These are phyloP conservation scores for Furcula furcula DNA, from an alignment of 2,888 invertebrate genomes.

Conservation along the genomic window DNA sequence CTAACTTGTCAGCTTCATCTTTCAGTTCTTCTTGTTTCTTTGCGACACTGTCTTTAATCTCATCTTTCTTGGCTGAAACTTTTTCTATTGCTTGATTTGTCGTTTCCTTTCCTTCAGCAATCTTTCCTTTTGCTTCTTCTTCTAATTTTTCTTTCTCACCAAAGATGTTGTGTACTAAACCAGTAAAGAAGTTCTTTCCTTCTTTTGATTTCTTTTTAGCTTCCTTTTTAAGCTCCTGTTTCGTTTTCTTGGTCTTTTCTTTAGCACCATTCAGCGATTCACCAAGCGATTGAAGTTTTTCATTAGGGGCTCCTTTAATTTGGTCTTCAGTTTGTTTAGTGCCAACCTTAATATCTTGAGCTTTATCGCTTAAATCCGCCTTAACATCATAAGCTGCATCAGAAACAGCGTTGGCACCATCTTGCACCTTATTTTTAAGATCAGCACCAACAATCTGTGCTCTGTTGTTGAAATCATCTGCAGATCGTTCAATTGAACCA, in stretches of 20 bases:
- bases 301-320: slow-evolving; percentile 45
- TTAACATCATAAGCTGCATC: slow-evolving; percentile 45
- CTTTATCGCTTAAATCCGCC: slow-evolving; percentile 47
- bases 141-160: slow-evolving; percentile 74
- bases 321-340: slow-evolving; percentile 48
- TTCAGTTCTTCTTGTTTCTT: slow-evolving; percentile 52
- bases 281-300: slow-evolving; percentile 51
- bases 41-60: slow-evolving; percentile 44
- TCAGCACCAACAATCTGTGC: slow-evolving; percentile 45
- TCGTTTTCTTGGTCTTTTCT: slow-evolving; percentile 52
- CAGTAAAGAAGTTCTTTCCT: slow-evolving; percentile 70
- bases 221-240: slow-evolving; percentile 53
- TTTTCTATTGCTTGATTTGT: slow-evolving; percentile 57
- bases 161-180: slow-evolving; percentile 69
- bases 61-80: slow-evolving; percentile 55
- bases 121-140: slow-evolving; percentile 62
- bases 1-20: slow-evolving; percentile 36
- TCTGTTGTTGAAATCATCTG: slow-evolving; percentile 45
- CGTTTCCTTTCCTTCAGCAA: slow-evolving; percentile 59
- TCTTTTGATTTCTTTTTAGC: slow-evolving; percentile 71
- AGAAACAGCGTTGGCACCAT: slow-evolving; percentile 50
- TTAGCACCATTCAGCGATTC: slow-evolving; percentile 54
- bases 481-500: slow-evolving; percentile 46
- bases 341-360: slow-evolving; percentile 47
- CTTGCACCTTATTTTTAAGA: slow-evolving; percentile 52